These are phyloP conservation scores for Pinna nobilis DNA, from an alignment of 1,140 invertebrate genomes.

Conservation along the genomic window DNA sequence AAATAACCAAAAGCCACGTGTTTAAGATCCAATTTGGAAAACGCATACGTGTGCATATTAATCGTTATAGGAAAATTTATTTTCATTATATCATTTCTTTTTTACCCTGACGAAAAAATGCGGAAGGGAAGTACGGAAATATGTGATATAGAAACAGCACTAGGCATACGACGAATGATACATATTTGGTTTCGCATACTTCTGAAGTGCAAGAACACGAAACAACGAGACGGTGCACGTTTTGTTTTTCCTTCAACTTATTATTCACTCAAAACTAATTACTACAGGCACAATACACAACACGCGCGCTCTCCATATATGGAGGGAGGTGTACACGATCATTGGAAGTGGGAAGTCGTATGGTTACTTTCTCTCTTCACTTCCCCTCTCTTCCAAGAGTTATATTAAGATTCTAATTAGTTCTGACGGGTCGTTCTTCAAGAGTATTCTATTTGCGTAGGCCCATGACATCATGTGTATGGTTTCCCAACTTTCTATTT, in stretches of 20 bases:
- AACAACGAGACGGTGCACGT: slow-evolving; percentile 1
- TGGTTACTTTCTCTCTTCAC: slow-evolving; percentile 15
- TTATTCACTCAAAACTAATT: slow-evolving; percentile 29
- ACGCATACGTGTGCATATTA: too few species aligned
- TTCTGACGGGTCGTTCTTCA: slow-evolving; percentile 15
- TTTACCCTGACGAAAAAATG: too few species aligned
- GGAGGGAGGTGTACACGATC: slow-evolving; percentile 31
- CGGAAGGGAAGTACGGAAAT: too few species aligned
- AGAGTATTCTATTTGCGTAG: slow-evolving; percentile 22
- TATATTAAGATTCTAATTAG: slow-evolving; percentile 21
- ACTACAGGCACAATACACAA: slow-evolving; percentile 19
- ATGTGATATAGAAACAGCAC: too few species aligned
- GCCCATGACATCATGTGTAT: slow-evolving; percentile 20
- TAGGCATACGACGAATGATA: slow-evolving; percentile 7
- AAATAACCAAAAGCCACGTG: too few species aligned
- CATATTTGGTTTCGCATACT: slow-evolving; percentile 39
- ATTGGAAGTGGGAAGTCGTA: slow-evolving; percentile 17
- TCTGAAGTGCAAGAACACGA: slow-evolving; percentile 4
- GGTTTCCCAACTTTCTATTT: slow-evolving; percentile 17
- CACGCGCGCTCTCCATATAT: slow-evolving; percentile 27
- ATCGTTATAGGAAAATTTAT: too few species aligned
- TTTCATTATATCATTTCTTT: too few species aligned
- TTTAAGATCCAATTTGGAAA: too few species aligned
- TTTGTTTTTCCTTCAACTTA: slow-evolving; percentile 2
- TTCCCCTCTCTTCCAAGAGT: slow-evolving; percentile 21